Conservation (phyloP, 2,888 invertebrate species). For the Achlya flavicornis region DNA sequence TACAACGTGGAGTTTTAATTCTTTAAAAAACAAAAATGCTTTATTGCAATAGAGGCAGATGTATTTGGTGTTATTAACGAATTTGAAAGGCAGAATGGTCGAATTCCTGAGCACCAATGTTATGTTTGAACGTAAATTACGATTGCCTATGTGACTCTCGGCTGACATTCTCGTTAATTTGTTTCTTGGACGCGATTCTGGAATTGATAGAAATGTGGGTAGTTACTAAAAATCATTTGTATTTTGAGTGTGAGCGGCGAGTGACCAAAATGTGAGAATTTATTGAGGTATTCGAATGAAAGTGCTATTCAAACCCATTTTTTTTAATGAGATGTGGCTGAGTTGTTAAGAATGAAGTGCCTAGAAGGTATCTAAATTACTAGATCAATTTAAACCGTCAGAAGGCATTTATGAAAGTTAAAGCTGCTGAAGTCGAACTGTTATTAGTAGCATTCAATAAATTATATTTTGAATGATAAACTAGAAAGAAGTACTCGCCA, state of each 20-base stretch:
- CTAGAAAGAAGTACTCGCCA: no score
- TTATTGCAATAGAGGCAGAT: slow-evolving; percentile 36
- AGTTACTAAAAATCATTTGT: neutral
- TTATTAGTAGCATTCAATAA: no score
- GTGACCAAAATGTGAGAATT: neutral
- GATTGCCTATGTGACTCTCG: slow-evolving; percentile 26
- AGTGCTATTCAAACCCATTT: no score
- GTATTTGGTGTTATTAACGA: slow-evolving; percentile 12
- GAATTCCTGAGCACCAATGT: slow-evolving; percentile 28
- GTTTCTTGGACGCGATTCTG: neutral
- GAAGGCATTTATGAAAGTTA: no score
- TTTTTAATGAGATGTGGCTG: no score
- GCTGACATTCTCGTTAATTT: slow-evolving; percentile 15
- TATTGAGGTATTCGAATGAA: neutral
- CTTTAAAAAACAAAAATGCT: slow-evolving; percentile 25
- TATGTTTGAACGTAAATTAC: slow-evolving; percentile 27
- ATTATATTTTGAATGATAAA: no score
- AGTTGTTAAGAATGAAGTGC: no score
- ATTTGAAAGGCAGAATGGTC: slow-evolving; percentile 16
- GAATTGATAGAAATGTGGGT: neutral
- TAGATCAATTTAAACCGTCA: no score
- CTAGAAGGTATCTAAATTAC: no score
- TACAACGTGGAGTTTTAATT: slow-evolving; percentile 23
- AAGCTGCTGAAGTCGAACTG: no score
- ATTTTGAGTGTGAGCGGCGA: neutral